Conservation (phyloP, 2,797 vertebrate genomes). For the Columba guinea region DNA sequence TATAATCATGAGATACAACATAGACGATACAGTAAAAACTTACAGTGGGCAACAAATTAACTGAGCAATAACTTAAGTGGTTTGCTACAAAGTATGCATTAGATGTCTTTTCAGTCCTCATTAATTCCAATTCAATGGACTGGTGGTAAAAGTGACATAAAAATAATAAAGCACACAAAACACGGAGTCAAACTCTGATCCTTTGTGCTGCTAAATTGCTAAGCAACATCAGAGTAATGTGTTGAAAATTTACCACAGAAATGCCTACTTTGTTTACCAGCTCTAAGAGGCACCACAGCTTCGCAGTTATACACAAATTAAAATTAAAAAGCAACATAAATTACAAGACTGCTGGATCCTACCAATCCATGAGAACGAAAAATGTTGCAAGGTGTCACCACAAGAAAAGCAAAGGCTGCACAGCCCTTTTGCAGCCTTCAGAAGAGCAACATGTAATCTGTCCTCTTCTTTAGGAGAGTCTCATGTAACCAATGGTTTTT, state of each 20-base stretch:
- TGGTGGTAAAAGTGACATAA: conserved; percentile 21
- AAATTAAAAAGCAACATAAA: background rate
- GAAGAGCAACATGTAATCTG: background rate
- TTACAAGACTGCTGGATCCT: background rate
- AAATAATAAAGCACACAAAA: conserved; percentile 40
- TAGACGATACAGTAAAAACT: conserved; percentile 21
- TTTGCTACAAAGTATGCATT: background rate
- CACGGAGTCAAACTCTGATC: background rate
- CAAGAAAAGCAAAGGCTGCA: background rate
- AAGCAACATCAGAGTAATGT: background rate
- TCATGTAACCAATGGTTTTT: background rate
- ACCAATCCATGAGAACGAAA: background rate
- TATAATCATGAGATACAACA: background rate
- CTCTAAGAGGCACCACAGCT: background rate
- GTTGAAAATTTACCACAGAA: background rate
- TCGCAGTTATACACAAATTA: background rate
- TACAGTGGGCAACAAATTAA: background rate
- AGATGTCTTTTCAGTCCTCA: conserved; percentile 25
- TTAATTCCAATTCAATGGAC: conserved; percentile 40
- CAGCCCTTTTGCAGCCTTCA: background rate
- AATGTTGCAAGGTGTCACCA: background rate
- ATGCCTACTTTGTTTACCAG: background rate
- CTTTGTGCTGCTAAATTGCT: conserved; percentile 1
- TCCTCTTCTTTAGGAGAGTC: background rate
- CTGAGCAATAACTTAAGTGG: conserved; percentile 2